A percentile compares a stretch with the other conserved stretches of the same genome.
Evolutionary conservation across 2,888 invertebrate genomes (phyloP).

Genomic region (Leptopilina syphax): DNA sequence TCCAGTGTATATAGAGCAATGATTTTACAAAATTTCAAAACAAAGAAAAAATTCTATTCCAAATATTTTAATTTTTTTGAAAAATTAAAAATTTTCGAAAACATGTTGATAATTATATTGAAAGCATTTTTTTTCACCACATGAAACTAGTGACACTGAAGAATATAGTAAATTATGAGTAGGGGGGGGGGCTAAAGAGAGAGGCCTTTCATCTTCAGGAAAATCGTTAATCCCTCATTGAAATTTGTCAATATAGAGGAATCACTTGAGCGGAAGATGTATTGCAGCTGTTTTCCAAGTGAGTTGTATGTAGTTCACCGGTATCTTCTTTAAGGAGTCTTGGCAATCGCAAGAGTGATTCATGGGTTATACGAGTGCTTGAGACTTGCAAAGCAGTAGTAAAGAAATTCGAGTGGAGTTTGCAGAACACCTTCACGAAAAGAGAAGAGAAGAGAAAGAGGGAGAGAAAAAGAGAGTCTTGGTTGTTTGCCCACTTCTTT

Average conservation of each 20-base stretch:
- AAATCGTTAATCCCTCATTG: background rate
- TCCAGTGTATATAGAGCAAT: too few species aligned
- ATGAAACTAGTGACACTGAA: too few species aligned
- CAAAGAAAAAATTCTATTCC: too few species aligned
- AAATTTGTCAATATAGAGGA: slow-evolving; percentile 8
- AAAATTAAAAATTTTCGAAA: too few species aligned
- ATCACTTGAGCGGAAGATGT: background rate
- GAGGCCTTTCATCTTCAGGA: background rate
- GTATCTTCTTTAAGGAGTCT: slow-evolving; percentile 22
- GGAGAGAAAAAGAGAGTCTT: background rate
- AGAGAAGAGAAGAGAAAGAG: background rate
- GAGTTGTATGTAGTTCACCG: slow-evolving; percentile 5
- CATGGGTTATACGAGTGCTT: slow-evolving; percentile 20
- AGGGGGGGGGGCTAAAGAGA: too few species aligned
- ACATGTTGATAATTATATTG: too few species aligned
- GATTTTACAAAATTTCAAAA: too few species aligned
- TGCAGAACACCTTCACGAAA: slow-evolving; percentile 30
- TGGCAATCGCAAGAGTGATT: slow-evolving; percentile 22
- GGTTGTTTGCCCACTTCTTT: slow-evolving; percentile 28
- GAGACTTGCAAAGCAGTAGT: slow-evolving; percentile 27
- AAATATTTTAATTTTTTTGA: too few species aligned
- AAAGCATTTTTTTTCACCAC: too few species aligned
- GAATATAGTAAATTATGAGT: too few species aligned
- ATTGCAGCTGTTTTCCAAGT: slow-evolving; percentile 19
- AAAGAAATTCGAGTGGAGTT: slow-evolving; percentile 35